A percentile compares a stretch with the other conserved stretches of the same genome.
Conservation (phyloP, 2,113 vertebrate genomes). For the Crocuta crocuta region DNA sequence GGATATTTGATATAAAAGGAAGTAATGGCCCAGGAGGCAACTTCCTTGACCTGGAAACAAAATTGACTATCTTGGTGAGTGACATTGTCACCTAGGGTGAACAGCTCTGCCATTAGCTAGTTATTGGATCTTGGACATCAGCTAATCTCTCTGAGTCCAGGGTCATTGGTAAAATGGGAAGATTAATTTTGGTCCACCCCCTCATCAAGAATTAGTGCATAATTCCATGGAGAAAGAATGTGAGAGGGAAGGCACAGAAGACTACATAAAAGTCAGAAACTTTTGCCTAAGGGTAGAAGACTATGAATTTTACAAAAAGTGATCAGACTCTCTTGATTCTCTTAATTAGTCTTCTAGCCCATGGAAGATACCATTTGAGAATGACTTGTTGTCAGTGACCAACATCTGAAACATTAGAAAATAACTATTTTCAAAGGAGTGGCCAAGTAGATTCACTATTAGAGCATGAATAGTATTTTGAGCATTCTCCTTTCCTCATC, state of each 20-base stretch:
- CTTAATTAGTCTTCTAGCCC: neutral
- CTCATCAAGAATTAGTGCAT: neutral
- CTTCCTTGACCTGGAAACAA: neutral
- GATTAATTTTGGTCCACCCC: neutral
- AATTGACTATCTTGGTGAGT: neutral
- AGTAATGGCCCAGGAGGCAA: neutral
- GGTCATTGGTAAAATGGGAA: neutral
- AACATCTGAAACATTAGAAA: neutral
- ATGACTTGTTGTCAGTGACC: neutral
- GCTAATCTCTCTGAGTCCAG: neutral
- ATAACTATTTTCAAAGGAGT: neutral
- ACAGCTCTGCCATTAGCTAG: too few relatives aligned
- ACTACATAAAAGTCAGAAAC: neutral
- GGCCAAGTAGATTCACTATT: neutral
- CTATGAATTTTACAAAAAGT: neutral
- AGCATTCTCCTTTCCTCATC: neutral
- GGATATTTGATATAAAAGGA: neutral
- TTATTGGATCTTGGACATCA: neutral
- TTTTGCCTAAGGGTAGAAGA: neutral
- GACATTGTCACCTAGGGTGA: neutral
- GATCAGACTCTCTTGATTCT: neutral
- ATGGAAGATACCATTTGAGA: neutral
- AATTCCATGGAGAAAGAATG: neutral
- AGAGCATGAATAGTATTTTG: neutral
- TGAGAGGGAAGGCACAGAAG: neutral